Evolutionary conservation across 2,888 invertebrate genomes (phyloP), one percentile per base, ranked within the genome.

Genomic region (Mythimna vitellina): DNA sequence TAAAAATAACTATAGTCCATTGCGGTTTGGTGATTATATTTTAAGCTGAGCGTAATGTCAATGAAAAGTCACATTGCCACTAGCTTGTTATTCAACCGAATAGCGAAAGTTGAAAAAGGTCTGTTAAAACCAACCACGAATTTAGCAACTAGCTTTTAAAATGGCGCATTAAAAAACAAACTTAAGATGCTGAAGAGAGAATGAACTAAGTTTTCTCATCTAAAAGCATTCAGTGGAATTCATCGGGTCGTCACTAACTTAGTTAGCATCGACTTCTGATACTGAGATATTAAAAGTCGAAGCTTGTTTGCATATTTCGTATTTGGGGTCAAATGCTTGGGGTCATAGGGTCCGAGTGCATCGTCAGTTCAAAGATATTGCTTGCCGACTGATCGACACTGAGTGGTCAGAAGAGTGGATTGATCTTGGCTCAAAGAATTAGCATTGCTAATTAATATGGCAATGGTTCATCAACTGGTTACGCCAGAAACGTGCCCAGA

Each of bases 181-280:
- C 49, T 77, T 63, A 1, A 38, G 14, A 67, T 67, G 42, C 42
- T 38, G 54, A 51, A 54, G 67, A 58, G 9, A 51, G 65, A 75
- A 76, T 80, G 58, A 53, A 76, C 38, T 49, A 78, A 78, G 46
- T 78, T 80, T 78, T 80, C 78, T 80, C 81, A 76, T 78, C 62
- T 80, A 76, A 76, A 78, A 68, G 81, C 65, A 57, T 77, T 81
- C 69, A 65, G 46, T 78, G 51, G 12, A 58, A 76, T 62, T 81
- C 78, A 81, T 69, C 54, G 70, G 56, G 49, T 56, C 61, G 76
- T 62, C 53, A 69, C 76, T 81, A 76, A 80, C 60, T 57, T 58
- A 42, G 60, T 78, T 67, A 73, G 57, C 25, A 80, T 66, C 58
- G 75, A 20, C n/a, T 64, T 35, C 56, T 53, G 68, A 78, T 80